phyloP scores from a whole-genome alignment of 35 echinoderm and acorn worm genomes.

The Heliocidaris tuberculata region DNA sequence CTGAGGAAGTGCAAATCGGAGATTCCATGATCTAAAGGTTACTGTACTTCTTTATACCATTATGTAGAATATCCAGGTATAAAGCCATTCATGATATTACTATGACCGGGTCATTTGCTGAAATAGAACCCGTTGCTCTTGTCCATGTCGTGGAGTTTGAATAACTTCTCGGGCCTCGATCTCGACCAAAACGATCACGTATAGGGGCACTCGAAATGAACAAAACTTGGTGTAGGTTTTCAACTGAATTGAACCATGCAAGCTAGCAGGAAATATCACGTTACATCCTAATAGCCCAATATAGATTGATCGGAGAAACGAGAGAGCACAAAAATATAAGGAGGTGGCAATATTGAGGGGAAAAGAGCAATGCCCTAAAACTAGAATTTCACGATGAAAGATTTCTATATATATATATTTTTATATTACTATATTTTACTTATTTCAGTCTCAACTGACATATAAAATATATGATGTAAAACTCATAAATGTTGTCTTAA shows the following conservation, averaged over 20 bases:
- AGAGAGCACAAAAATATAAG: background rate
- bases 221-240: background rate
- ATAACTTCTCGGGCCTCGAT: background rate
- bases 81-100: too few relatives aligned
- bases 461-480: too few relatives aligned
- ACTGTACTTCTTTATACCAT: too few relatives aligned
- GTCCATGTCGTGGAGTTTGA: too few relatives aligned
- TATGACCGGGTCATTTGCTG: too few relatives aligned
- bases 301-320: background rate
- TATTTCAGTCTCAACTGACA: too few relatives aligned
- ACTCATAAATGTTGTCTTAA: too few relatives aligned
- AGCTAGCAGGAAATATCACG: background rate
- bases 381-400: too few relatives aligned
- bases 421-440: too few relatives aligned
- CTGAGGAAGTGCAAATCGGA: background rate
- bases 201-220: background rate
- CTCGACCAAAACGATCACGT: background rate
- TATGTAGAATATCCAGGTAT: background rate
- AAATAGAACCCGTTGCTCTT: too few relatives aligned
- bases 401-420: too few relatives aligned
- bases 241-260: background rate
- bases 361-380: too few relatives aligned
- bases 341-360: background rate
- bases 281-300: background rate
- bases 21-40: background rate